Evolutionary conservation across 2,113 vertebrate species (phyloP), one percentile per base, ranked within the genome.

Genomic region (Chunga burmeisteri): DNA sequence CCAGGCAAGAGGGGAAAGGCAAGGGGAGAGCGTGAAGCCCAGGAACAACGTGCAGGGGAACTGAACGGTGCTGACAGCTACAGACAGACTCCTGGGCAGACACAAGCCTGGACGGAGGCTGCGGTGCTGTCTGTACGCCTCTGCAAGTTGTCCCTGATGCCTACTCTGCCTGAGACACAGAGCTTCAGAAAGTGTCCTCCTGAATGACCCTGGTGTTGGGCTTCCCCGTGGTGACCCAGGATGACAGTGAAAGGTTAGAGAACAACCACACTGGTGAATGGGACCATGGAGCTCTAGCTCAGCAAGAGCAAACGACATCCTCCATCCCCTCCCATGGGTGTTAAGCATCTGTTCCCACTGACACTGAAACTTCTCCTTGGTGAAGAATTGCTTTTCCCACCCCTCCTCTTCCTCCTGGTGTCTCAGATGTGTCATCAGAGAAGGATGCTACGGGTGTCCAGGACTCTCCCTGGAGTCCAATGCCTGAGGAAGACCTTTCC

Each of bases 181-280:
- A 38, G 38, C 38, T 93, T 61, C 50, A 52, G 44, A 44, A 90
- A 36, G 16, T 19, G 38, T 38, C 25, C 13, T 89, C 46, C 53
- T 29, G 26, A 53, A 22, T 40, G 61, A 19, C 13, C 36, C 44
- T 74, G 17, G 14, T 67, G 53, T 73, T 34, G n/a, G 32, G 9
- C 13, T 62, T 86, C 68, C 36, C 27, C 46, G 27, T 9, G 26
- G 56, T 74, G 75, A 77, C 34, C 21, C 34, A 77, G 32, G 30
- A 58, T 8, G 15, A 22, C 44, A 50, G 29, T 50, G 63, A 70
- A 53, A 58, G 16, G 29, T 50, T 38, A 50, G n/a, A 12, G 30
- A 74, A 9, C 36, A 63, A n/a, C 59, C 13, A 29, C 22, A 13
- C 1, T 0, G 2, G 40, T 50, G 61, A 84, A 40, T 4, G 3